These are phyloP conservation scores for Ciconia maguari DNA, from an alignment of 2,113 vertebrate species.

Conservation along the genomic window DNA sequence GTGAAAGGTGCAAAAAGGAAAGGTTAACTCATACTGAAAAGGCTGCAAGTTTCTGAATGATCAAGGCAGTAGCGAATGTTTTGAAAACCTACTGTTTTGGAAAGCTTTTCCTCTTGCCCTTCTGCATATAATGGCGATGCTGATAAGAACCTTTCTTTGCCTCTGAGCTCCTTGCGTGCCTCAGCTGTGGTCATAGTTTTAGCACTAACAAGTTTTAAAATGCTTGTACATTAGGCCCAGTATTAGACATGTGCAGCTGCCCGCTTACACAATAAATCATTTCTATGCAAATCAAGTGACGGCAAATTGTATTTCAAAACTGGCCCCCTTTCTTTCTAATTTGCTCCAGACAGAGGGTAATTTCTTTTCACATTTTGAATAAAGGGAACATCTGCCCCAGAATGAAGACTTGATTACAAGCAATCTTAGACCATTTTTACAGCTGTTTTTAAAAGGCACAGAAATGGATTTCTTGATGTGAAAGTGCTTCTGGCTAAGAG, in stretches of 20 bases:
- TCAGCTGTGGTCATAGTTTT: neutral
- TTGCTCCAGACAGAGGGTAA: neutral
- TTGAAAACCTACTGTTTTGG: neutral
- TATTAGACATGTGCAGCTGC: neutral
- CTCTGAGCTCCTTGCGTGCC: neutral
- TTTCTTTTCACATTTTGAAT: neutral
- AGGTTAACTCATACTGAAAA: neutral
- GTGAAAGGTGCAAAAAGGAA: neutral
- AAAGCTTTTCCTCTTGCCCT: neutral
- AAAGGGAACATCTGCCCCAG: neutral
- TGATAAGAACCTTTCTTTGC: neutral
- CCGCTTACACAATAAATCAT: neutral
- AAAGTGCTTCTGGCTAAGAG: neutral
- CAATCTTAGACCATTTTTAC: neutral
- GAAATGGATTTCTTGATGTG: neutral
- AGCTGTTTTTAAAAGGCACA: neutral
- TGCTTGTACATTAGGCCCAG: neutral
- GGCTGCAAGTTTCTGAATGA: neutral
- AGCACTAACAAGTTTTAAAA: neutral
- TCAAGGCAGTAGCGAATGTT: neutral
- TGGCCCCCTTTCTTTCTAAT: neutral
- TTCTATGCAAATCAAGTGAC: neutral
- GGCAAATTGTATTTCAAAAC: neutral
- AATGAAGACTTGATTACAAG: neutral
- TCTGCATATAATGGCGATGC: accelerated